phyloP scores from a whole-genome alignment of 1,140 invertebrate species.

The Drosophila bifasciata region DNA sequence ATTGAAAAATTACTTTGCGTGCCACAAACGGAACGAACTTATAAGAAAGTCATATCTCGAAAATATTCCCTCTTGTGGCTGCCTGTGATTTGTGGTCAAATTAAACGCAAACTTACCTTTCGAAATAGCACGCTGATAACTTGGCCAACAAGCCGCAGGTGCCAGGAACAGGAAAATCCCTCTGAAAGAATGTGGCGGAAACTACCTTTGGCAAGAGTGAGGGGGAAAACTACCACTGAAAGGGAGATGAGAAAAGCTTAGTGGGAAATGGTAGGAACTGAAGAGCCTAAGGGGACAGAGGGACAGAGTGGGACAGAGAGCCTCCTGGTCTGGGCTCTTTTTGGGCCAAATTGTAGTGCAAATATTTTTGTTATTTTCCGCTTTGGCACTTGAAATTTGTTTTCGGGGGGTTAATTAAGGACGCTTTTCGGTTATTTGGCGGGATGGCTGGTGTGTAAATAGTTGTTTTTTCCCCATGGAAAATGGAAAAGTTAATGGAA shows the following conservation, averaged over 20 bases:
- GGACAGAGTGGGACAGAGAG: background rate
- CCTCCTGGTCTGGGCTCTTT: background rate
- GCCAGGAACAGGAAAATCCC: conserved; percentile 31
- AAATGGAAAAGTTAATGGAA: conserved; percentile 24
- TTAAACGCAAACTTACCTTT: conserved; percentile 69
- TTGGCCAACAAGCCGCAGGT: conserved; percentile 48
- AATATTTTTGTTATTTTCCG: conserved; percentile 48
- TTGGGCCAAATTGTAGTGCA: conserved; percentile 38
- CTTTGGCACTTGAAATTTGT: conserved; percentile 48
- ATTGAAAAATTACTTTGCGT: conserved; percentile 82
- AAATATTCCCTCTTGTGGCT: conserved; percentile 46
- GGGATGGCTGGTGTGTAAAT: conserved; percentile 20
- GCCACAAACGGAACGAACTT: conserved; percentile 58
- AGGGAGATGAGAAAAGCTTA: no score
- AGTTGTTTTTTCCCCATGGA: conserved; percentile 15
- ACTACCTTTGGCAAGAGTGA: conserved; percentile 35
- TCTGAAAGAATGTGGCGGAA: conserved; percentile 44
- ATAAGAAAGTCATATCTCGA: conserved; percentile 69
- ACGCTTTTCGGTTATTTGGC: conserved; percentile 28
- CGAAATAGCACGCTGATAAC: conserved; percentile 28
- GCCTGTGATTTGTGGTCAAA: conserved; percentile 67
- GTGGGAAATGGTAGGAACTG: background rate
- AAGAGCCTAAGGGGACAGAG: background rate
- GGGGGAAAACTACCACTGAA: no score
- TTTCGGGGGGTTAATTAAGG: conserved; percentile 45